Base-by-base conservation (phyloP, 2,113 vertebrate genomes). In the Vulpes vulpes region DNA sequence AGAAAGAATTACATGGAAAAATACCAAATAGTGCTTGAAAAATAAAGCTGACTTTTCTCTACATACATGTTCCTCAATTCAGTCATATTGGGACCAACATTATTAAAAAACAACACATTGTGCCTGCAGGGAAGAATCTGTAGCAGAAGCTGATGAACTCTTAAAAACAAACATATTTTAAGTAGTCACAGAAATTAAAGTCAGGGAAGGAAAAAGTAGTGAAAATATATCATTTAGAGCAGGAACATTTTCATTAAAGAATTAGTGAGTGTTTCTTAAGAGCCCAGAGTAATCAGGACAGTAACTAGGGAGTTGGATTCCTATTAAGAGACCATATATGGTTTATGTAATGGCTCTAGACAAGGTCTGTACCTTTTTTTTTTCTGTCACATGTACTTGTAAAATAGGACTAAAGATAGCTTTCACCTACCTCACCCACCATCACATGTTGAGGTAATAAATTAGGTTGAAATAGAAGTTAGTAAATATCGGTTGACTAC, bases 101-200 rank as follows among this genome's bases (percentile, higher is more conserved):
- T 64, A 64, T 43, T 43, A 79, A 90, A 95, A 79, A 81, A 78
- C n/a, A 64, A 64, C 27, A 43, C 43, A 85, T 88, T 49, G 64
- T 11, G 15, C 30, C 69, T 89, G n/a, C 53, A 53, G 17, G 32
- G 82, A 96, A 27, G 60, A 11, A 27, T 92, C 25, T 92, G 59
- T 35, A 73, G 49, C 53, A 62, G 51, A 43, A 43, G 16, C 49
- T 85, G 93, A 96, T 53, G 73, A 97, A 85, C 35, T 94, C 82
- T 95, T 91, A 65, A 89, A 89, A 96, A 59, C 53, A 87, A 80
- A 69, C 53, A 14, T 51, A 51, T 84, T 88, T 87, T 81, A 97
- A 94, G 20, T 96, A 85, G 89, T 67, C 49, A 67, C 25, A 91
- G 53, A 95, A 59, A 82, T 92, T 90, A 95, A 97, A 96, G 25